Evolutionary conservation across 2,113 vertebrate genomes (phyloP).

Genomic region (pig (Sus scrofa)): DNA sequence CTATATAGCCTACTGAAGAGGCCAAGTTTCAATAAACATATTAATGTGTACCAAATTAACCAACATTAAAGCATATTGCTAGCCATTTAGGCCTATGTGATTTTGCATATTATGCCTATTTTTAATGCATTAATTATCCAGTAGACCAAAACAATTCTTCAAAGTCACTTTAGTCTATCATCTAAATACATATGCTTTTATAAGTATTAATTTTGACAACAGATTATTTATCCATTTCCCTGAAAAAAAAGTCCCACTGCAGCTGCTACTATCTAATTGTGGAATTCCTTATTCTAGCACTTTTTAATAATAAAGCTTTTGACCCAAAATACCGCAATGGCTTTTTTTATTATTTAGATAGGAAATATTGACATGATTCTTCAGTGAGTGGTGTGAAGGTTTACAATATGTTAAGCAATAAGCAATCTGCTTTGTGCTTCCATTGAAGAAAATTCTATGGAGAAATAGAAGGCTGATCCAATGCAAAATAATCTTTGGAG

Average conservation of each 20-base stretch:
- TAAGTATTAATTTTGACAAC: constrained; percentile 66
- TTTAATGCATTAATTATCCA: constrained; percentile 69
- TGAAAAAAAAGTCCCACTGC: constrained; percentile 47
- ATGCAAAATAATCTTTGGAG: constrained; percentile 21
- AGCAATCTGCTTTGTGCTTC: constrained; percentile 37
- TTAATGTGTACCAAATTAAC: constrained; percentile 22
- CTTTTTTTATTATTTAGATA: constrained; percentile 58
- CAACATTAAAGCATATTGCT: neutral
- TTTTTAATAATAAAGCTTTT: constrained; percentile 66
- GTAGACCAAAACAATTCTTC: constrained; percentile 23
- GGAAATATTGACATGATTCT: constrained; percentile 73
- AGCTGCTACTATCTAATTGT: constrained; percentile 62
- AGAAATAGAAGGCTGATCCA: neutral
- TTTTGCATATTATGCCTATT: constrained; percentile 16
- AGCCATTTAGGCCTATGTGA: neutral
- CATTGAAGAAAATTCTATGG: neutral
- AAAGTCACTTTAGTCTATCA: constrained; percentile 25
- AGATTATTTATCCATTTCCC: constrained; percentile 73
- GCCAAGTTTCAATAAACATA: constrained; percentile 2
- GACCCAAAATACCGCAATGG: constrained; percentile 16
- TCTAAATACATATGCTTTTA: constrained; percentile 30
- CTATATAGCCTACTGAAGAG: neutral
- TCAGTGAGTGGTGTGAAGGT: neutral
- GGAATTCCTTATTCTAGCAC: neutral
- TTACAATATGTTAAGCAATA: constrained; percentile 68